A percentile compares a stretch with the other conserved stretches of the same genome.
Conservation (phyloP, 2,888 invertebrate genomes). For the Plutella xylostella region DNA sequence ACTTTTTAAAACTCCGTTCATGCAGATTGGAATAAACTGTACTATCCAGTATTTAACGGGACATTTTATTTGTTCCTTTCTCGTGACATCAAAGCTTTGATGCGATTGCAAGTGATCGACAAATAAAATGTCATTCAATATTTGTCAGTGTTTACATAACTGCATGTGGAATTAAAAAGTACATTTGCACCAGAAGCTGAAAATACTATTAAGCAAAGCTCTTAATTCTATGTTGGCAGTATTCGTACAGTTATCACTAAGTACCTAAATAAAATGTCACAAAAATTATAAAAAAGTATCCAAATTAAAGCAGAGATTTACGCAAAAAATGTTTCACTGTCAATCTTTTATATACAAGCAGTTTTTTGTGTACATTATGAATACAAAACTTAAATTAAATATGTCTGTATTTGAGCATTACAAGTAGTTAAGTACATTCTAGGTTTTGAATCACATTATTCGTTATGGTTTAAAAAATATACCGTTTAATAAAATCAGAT, state of each 20-base stretch:
- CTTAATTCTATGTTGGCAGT: conserved; percentile 44
- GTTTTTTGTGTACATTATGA: conserved; percentile 28
- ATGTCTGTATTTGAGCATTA: conserved; percentile 29
- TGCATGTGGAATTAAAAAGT: background rate
- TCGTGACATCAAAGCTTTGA: too few species aligned
- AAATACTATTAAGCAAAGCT: conserved; percentile 29
- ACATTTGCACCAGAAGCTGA: conserved; percentile 19
- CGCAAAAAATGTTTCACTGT: conserved; percentile 32
- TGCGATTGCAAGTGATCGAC: too few species aligned
- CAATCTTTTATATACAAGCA: conserved; percentile 51
- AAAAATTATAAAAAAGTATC: too few species aligned
- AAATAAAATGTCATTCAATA: background rate
- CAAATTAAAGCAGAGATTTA: conserved; percentile 33
- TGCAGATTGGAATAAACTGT: too few species aligned
- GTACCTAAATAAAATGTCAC: conserved; percentile 18
- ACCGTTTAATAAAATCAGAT: background rate
- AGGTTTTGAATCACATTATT: conserved; percentile 38
- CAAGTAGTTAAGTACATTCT: conserved; percentile 44
- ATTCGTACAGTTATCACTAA: conserved; percentile 22
- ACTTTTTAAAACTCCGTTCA: too few species aligned
- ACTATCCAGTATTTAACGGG: too few species aligned
- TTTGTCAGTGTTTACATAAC: too few species aligned
- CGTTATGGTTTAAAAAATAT: conserved; percentile 11
- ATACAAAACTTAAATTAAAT: conserved; percentile 33
- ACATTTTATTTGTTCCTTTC: too few species aligned